A percentile compares a stretch with the other conserved stretches of the same genome.
phyloP scores from a whole-genome alignment of 2,888 invertebrate species.

The Tipula confusa region DNA sequence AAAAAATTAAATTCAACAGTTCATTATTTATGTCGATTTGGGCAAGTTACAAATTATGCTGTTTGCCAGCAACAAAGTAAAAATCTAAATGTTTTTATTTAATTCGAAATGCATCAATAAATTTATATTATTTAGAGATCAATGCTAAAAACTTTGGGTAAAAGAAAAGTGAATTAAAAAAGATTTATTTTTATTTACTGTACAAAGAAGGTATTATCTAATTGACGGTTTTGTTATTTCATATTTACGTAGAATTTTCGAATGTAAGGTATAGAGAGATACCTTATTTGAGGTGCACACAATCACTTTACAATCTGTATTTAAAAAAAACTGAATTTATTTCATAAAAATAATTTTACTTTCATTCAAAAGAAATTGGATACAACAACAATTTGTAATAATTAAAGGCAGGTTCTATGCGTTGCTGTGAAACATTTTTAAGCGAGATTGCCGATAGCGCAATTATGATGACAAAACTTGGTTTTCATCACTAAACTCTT shows the following conservation, averaged over 20 bases:
- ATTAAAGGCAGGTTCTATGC: not conserved
- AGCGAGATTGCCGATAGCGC: not conserved
- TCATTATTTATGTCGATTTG: not conserved
- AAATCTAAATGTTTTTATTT: not conserved
- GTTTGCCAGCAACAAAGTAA: not conserved
- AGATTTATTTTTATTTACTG: not conserved
- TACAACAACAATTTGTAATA: not conserved
- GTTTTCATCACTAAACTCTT: not conserved
- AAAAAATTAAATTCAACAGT: not conserved
- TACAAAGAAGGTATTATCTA: not conserved
- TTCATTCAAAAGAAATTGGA: slow-evolving; percentile 12
- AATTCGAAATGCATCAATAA: not conserved
- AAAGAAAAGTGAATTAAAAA: not conserved
- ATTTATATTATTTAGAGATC: not conserved
- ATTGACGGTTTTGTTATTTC: not conserved
- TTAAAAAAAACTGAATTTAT: not conserved
- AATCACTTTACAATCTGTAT: not conserved
- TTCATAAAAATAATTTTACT: not conserved
- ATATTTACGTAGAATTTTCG: not conserved
- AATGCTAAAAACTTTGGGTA: not conserved
- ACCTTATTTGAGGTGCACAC: not conserved
- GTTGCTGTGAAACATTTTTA: not conserved
- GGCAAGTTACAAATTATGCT: not conserved
- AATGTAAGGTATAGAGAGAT: not conserved
- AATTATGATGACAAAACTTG: not conserved